These are phyloP conservation scores for Mycalesis mineus DNA, from an alignment of 2,888 invertebrate species.

Conservation along the genomic window DNA sequence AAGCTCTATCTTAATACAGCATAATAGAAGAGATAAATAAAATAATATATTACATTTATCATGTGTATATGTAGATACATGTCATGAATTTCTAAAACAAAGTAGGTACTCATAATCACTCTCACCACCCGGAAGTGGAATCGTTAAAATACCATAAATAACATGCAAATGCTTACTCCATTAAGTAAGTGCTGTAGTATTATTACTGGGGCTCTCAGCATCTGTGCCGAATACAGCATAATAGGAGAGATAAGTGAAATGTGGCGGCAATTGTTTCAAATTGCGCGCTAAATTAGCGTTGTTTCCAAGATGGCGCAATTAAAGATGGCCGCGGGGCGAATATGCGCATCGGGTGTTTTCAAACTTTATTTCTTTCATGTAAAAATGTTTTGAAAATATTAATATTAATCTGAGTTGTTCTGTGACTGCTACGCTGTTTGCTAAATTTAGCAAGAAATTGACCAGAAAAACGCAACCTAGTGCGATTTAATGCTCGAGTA, in stretches of 20 bases:
- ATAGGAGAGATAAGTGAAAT: slow-evolving; percentile 11
- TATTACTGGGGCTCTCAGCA: slow-evolving; percentile 5
- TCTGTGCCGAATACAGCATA: slow-evolving; percentile 5
- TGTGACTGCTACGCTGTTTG: no score
- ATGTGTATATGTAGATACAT: no score
- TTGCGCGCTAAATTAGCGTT: slow-evolving; percentile 12
- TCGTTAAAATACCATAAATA: slow-evolving; percentile 3
- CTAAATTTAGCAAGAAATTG: no score
- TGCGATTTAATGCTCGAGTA: no score
- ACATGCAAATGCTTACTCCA: slow-evolving; percentile 1
- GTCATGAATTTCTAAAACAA: neutral
- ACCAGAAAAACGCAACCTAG: no score
- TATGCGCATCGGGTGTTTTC: neutral
- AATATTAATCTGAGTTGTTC: neutral
- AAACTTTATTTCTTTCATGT: neutral
- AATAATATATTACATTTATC: no score
- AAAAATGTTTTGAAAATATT: neutral
- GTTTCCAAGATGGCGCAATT: slow-evolving; percentile 13
- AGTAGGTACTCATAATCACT: neutral
- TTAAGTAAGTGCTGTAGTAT: neutral
- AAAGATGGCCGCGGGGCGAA: slow-evolving; percentile 4
- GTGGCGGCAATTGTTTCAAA: slow-evolving; percentile 11
- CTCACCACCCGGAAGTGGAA: neutral
- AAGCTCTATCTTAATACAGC: slow-evolving; percentile 6
- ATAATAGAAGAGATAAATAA: slow-evolving; percentile 8